Conservation (phyloP, 2,888 invertebrate species). For the Achlya flavicornis region DNA sequence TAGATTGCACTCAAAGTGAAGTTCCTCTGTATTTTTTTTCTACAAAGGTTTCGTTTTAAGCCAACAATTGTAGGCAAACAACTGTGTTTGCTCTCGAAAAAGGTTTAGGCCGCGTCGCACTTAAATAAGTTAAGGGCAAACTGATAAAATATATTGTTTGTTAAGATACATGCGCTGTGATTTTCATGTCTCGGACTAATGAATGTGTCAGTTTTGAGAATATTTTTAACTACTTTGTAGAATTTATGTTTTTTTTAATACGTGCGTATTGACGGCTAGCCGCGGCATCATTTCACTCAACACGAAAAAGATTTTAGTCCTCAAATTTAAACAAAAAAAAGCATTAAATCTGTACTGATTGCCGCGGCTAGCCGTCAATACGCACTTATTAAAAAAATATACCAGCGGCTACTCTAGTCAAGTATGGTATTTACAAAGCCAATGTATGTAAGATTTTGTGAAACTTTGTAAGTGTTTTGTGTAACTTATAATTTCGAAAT, state of each 20-base stretch:
- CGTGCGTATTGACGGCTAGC: no score
- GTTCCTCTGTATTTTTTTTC: conserved; percentile 37
- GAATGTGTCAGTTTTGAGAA: not conserved
- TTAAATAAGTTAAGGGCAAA: conserved; percentile 49
- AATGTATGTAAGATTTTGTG: no score
- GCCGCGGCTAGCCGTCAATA: no score
- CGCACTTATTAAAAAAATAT: no score
- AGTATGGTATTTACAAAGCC: no score
- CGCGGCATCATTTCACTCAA: no score
- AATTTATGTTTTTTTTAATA: no score
- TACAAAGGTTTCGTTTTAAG: conserved; percentile 54
- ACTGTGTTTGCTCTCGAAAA: conserved; percentile 60
- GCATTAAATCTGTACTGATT: no score
- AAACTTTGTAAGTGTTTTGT: not conserved
- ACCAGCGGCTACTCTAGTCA: no score
- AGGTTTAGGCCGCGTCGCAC: conserved; percentile 54
- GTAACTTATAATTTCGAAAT: not conserved
- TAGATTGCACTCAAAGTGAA: conserved; percentile 53
- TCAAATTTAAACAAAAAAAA: no score
- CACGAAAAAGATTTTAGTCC: no score
- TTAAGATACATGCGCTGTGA: not conserved
- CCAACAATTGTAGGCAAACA: conserved; percentile 64
- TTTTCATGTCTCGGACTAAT: not conserved
- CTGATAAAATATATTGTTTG: conserved; percentile 28
- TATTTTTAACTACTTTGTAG: not conserved